Percentiles rank a stretch among this genome's conserved stretches.
Conservation (phyloP, 2,113 vertebrate species). For the Megaceryle maxima region DNA sequence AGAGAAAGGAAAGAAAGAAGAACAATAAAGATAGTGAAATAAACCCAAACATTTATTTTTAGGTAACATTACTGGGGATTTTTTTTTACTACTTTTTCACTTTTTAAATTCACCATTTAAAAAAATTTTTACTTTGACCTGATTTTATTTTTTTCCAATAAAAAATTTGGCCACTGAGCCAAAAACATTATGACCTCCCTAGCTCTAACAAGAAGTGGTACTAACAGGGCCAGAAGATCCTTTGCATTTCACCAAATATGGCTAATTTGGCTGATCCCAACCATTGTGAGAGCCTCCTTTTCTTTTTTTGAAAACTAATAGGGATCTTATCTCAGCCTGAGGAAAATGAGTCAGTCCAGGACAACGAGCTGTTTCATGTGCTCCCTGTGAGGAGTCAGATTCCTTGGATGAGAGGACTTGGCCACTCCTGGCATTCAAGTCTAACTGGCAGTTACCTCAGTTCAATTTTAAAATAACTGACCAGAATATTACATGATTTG, state of each 20-base stretch:
- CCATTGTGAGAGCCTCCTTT: neutral
- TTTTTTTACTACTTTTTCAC: neutral
- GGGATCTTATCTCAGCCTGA: neutral
- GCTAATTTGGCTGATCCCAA: neutral
- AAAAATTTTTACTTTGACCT: neutral
- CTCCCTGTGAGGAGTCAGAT: neutral
- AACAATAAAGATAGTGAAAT: neutral
- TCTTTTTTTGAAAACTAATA: neutral
- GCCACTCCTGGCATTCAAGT: neutral
- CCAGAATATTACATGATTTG: neutral
- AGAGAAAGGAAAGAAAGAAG: neutral
- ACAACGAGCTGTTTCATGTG: neutral
- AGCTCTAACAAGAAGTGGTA: neutral
- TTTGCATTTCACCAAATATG: neutral
- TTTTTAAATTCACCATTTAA: neutral
- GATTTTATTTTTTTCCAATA: neutral
- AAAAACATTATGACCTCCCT: neutral
- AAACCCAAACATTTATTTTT: neutral
- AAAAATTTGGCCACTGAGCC: neutral
- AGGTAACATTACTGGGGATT: neutral
- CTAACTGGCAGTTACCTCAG: neutral
- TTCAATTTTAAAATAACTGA: neutral
- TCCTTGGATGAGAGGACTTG: neutral
- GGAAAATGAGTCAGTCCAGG: neutral
- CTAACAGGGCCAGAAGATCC: neutral